A percentile compares a stretch with the other conserved stretches of the same genome.
Conservation (phyloP, 2,888 invertebrate species). For the Diarsia rubi region DNA sequence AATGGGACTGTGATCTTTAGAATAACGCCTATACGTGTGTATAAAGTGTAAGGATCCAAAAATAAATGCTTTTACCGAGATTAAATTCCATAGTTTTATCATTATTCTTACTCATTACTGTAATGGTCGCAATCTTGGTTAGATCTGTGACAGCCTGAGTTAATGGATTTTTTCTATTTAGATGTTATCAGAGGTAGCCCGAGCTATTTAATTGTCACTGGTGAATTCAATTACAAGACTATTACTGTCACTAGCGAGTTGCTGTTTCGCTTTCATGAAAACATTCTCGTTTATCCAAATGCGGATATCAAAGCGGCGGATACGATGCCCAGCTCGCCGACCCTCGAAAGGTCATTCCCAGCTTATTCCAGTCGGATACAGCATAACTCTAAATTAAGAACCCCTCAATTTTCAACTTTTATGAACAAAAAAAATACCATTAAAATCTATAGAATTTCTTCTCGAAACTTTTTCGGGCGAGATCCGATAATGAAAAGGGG, state of each 20-base stretch:
- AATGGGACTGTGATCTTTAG: background rate
- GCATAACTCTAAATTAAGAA: slow-evolving; percentile 46
- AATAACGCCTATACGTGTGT: background rate
- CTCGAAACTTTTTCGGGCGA: slow-evolving; percentile 36
- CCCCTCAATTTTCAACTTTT: slow-evolving; percentile 51
- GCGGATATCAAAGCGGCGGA: slow-evolving; percentile 32
- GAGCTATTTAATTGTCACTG: slow-evolving; percentile 23
- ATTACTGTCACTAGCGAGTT: background rate
- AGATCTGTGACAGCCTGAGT: slow-evolving; percentile 25
- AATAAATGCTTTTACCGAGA: slow-evolving; percentile 23
- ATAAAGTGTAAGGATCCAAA: background rate
- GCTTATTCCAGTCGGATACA: slow-evolving; percentile 56
- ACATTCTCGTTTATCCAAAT: slow-evolving; percentile 24
- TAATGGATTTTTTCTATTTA: slow-evolving; percentile 42
- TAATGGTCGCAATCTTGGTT: slow-evolving; percentile 22
- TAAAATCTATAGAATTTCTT: slow-evolving; percentile 58
- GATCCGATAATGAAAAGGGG: slow-evolving; percentile 57
- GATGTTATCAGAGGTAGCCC: slow-evolving; percentile 28
- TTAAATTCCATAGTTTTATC: slow-evolving; percentile 30
- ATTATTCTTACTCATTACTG: slow-evolving; percentile 28
- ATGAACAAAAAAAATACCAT: slow-evolving; percentile 53
- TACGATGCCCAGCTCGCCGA: slow-evolving; percentile 4
- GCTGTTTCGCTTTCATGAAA: slow-evolving; percentile 17
- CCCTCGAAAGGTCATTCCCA: slow-evolving; percentile 54
- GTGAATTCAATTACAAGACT: slow-evolving; percentile 30